phyloP scores from a whole-genome alignment of 2,797 vertebrate species.

The Serranus cabrilla region DNA sequence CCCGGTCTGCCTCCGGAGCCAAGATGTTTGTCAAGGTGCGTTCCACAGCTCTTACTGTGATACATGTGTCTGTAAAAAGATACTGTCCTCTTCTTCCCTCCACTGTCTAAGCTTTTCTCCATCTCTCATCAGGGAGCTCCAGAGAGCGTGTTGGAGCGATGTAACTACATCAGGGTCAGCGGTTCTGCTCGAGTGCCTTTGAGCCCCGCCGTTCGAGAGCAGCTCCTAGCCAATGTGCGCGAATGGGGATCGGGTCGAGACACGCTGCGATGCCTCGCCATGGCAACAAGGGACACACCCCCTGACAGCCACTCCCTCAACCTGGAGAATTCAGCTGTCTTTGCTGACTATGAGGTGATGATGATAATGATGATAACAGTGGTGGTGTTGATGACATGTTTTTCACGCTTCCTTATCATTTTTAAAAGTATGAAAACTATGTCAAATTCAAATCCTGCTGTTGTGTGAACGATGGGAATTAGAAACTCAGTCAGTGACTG shows the following conservation, averaged over 20 bases:
- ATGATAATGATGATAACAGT: no score
- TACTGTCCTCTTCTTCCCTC: neutral
- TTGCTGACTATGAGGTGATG: slow-evolving; percentile 84
- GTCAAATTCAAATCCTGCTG: no score
- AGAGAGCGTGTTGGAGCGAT: slow-evolving; percentile 86
- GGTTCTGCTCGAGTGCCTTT: slow-evolving; percentile 74
- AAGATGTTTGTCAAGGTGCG: slow-evolving; percentile 89
- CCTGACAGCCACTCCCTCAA: slow-evolving; percentile 82
- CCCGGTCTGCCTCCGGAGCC: slow-evolving; percentile 76
- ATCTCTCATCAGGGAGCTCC: slow-evolving; percentile 81
- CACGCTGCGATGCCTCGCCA: slow-evolving; percentile 86
- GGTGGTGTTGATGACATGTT: no score
- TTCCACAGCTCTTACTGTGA: neutral
- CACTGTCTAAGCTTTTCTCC: fast-evolving
- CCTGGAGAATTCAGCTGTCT: slow-evolving; percentile 82
- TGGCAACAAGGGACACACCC: slow-evolving; percentile 86
- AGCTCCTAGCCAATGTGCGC: slow-evolving; percentile 81
- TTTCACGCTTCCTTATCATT: no score
- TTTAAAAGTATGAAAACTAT: no score
- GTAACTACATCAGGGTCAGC: slow-evolving; percentile 76
- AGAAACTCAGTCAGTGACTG: neutral
- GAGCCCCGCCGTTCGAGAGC: slow-evolving; percentile 75
- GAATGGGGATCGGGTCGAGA: slow-evolving; percentile 86
- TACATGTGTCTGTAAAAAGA: neutral
- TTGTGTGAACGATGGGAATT: no score